A percentile compares a stretch with the other conserved stretches of the same genome.
Evolutionary conservation across 2,113 vertebrate genomes (phyloP).

Genomic region (Lagenorhynchus albirostris): DNA sequence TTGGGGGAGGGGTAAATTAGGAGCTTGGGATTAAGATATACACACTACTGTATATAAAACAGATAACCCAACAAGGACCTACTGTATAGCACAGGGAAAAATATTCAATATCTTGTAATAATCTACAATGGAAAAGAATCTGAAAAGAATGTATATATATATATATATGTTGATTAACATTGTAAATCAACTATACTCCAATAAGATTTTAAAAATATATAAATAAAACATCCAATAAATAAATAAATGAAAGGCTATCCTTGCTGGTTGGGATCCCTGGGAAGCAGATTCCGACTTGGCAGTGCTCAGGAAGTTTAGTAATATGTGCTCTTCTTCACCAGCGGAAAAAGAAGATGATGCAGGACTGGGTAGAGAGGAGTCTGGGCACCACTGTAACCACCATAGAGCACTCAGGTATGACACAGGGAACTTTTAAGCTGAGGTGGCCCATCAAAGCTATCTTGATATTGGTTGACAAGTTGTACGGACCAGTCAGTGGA

Average conservation of each 20-base stretch:
- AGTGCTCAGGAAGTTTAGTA: not conserved
- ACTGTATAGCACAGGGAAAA: not conserved
- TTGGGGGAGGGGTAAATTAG: not conserved
- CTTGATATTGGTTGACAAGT: too few species aligned
- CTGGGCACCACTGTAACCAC: accelerated
- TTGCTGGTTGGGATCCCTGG: not conserved
- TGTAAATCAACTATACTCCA: not conserved
- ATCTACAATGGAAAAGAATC: not conserved
- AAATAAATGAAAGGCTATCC: not conserved
- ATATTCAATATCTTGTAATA: not conserved
- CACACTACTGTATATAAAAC: not conserved
- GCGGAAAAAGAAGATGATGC: not conserved
- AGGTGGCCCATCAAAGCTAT: accelerated
- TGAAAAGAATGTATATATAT: not conserved
- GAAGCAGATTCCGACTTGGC: not conserved
- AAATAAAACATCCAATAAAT: too few species aligned
- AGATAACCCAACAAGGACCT: too few species aligned
- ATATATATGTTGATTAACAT: not conserved
- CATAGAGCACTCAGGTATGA: not conserved
- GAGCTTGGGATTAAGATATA: not conserved
- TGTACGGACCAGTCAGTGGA: accelerated
- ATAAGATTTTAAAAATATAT: too few species aligned
- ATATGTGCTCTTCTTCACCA: accelerated
- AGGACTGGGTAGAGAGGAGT: not conserved
- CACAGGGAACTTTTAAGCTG: accelerated